These are phyloP conservation scores for Stomatorhinus ivindoensis DNA, from an alignment of 2,113 vertebrate genomes.

Conservation along the genomic window DNA sequence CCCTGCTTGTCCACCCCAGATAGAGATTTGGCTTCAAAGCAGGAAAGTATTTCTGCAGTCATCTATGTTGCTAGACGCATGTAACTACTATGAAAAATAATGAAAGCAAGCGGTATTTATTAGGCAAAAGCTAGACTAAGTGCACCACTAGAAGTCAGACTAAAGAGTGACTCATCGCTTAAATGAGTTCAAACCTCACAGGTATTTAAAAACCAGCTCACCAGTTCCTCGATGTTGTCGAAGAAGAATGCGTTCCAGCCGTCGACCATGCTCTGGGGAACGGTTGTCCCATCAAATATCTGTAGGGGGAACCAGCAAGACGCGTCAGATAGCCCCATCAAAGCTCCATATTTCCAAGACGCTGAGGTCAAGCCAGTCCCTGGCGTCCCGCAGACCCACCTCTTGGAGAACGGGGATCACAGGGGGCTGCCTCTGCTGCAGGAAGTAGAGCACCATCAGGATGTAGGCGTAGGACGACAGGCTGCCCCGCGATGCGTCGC, in stretches of 20 bases:
- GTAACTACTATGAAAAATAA: neutral
- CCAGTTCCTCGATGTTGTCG: slow-evolving; percentile 83
- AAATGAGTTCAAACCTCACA: neutral
- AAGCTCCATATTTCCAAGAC: neutral
- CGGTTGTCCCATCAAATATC: slow-evolving; percentile 85
- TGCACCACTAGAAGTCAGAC: neutral
- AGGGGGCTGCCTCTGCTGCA: slow-evolving; percentile 91
- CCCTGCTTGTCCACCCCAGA: neutral
- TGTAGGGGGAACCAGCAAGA: slow-evolving; percentile 36
- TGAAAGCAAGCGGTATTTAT: neutral
- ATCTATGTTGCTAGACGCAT: neutral
- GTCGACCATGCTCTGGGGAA: slow-evolving; percentile 91
- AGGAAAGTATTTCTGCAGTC: neutral
- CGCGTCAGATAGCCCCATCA: neutral
- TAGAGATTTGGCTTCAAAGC: neutral
- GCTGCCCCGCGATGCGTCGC: slow-evolving; percentile 93
- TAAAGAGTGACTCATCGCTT: neutral
- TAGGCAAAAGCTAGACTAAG: neutral
- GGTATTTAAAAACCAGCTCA: slow-evolving; percentile 47
- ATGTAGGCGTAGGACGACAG: slow-evolving; percentile 98
- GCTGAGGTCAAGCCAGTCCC: neutral
- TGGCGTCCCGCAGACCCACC: slow-evolving; percentile 52
- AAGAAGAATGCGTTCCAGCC: slow-evolving; percentile 98
- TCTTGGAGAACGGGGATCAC: slow-evolving; percentile 96
- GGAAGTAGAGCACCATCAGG: slow-evolving; percentile 97